Evolutionary conservation across 2,113 vertebrate species (phyloP), one percentile per base, ranked within the genome.

Genomic region (Tringa solitaria): DNA sequence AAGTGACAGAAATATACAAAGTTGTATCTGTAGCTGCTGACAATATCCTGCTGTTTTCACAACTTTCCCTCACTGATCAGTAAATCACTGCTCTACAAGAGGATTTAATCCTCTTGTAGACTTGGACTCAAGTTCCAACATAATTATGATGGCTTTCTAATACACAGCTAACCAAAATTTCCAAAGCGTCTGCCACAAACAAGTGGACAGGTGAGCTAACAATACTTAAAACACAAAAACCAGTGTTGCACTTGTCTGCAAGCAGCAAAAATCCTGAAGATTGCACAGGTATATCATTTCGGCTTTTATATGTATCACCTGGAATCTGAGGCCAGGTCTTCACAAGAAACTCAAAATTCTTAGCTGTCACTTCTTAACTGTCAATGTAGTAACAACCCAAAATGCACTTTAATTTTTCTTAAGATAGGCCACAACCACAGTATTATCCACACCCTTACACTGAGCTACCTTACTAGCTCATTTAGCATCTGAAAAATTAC

Each of bases 361-460:
- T 61, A 48, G 12, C 54, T 84, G 19, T 22, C 41, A 46, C n/a
- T 68, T 72, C 33, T 61, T 53, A 91, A 46, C 14, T 27, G 20
- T 17, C 69, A 46, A 10, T 28, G 13, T 14, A 59, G 27, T 3
- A 85, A 32, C 24, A 74, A 75, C 26, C 12, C n/a, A 86, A 82
- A 72, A 68, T 10, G 3, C 37, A 39, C 10, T n/a, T 81, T 21
- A 50, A 27, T 20, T 78, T 85, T 77, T 54, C 11, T 21, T 35
- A 79, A 45, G 32, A n/a, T 3, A 85, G 18, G 8, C 13, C 27
- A 23, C 0, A 0, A 16, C 41, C n/a, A n/a, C 76, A n/a, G 27
- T 68, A 76, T 21, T 53, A 57, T 23, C 32, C 32, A 68, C 14
- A 30, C 18, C 9, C 14, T 28, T 61, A 51, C 4, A 14, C 6